Base-by-base conservation (phyloP, 2,113 vertebrate genomes). In the Setophaga petechia region DNA sequence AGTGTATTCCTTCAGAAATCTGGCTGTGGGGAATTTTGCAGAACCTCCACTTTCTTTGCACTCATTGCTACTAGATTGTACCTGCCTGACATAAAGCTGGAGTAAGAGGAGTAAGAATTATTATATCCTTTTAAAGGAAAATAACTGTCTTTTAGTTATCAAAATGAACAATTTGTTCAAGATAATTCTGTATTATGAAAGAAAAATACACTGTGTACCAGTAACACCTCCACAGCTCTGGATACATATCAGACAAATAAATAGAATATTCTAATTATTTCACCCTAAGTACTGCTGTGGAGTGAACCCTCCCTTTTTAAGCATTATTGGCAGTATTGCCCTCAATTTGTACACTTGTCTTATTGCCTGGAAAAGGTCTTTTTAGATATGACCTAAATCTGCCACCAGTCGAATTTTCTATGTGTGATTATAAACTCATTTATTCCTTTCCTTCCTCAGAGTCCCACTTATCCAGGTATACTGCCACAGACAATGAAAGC, bases 401-500 rank as follows among this genome's bases (percentile, higher is more conserved):
- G 57, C 65, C 65, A 52, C 43, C 15, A 43, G 83, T 0, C 20
- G 2, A 75, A 65, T 88, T 92, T 96, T 88, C 79, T 86, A 1
- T 86, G 61, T 87, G 75, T 83, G 65, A 58, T 94, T 89, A 90
- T 59, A 91, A 95, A 84, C 79, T 90, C 90, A 88, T 95, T 93
- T 96, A 86, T 93, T 80, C 82, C 23, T 84, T 90, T 71, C 75
- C 52, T 94, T 96, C 96, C 79, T 94, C 57, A 52, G 67, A 95
- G 57, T 72, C 68, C n/a, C 72, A 77, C 52, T 90, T 89, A 74
- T 21, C 89, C 57, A 83, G 65, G 52, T 76, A 81, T 13, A 68
- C 52, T 59, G 63, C 39, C 4, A 10, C 23, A 83, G 93, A 95
- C 93, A 96, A 97, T 96, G 92, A 96, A 97, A 97, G 94, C 76